These are phyloP conservation scores for Dasysyrphus tricinctus DNA, from an alignment of 2,888 invertebrate species.

Conservation along the genomic window DNA sequence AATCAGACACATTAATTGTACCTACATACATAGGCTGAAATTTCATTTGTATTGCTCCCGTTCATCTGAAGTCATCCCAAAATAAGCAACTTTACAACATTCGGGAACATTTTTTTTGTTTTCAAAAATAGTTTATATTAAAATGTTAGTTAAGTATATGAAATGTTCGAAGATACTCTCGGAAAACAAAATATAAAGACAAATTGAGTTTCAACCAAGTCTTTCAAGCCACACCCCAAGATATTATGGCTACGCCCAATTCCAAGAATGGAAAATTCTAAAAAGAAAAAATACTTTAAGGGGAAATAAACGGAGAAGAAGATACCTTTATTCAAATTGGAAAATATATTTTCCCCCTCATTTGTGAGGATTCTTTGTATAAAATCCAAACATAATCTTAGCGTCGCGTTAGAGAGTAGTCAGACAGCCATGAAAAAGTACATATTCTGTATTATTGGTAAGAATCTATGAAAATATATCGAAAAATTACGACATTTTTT, in stretches of 20 bases:
- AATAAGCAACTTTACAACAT: no score
- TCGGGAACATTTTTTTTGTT: no score
- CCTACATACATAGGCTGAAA: no score
- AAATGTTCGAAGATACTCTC: no score
- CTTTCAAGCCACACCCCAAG: not conserved
- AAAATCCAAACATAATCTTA: slow-evolving; percentile 22
- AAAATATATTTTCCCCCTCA: not conserved
- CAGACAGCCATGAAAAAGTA: slow-evolving; percentile 52
- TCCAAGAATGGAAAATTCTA: not conserved
- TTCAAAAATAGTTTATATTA: no score
- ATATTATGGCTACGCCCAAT: slow-evolving; percentile 1
- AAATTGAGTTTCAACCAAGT: not conserved
- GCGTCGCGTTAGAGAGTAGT: slow-evolving; percentile 29
- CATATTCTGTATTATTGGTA: slow-evolving; percentile 55
- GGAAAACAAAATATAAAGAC: no score
- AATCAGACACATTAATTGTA: no score
- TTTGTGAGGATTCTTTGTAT: slow-evolving; percentile 35
- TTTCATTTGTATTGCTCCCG: no score
- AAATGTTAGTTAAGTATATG: no score
- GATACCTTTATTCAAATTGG: not conserved
- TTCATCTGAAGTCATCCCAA: no score
- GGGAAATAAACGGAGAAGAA: not conserved
- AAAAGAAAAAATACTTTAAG: not conserved
- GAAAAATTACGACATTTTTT: not conserved
- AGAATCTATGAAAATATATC: not conserved